phyloP scores from a whole-genome alignment of 1,140 invertebrate species.

The Diorhabda carinulata region DNA sequence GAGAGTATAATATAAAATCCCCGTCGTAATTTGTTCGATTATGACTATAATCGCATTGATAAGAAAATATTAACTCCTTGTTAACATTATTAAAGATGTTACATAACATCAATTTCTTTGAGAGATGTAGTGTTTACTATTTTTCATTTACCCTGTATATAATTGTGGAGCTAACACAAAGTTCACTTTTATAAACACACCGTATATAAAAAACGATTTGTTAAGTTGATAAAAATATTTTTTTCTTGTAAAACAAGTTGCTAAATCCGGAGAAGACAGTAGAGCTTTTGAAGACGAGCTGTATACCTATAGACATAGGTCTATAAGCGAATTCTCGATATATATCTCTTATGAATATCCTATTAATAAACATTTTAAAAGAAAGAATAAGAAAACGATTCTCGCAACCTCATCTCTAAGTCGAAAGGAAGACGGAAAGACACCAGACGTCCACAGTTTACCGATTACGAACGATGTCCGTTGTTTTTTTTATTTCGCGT shows the following conservation, averaged over 20 bases:
- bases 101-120: too few species aligned
- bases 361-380: conserved; percentile 15
- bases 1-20: too few species aligned
- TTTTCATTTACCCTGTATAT: too few species aligned
- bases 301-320: neutral
- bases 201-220: too few species aligned
- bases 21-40: too few species aligned
- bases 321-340: conserved; percentile 6
- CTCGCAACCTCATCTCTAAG: neutral
- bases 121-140: too few species aligned
- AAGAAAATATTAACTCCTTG: too few species aligned
- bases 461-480: neutral
- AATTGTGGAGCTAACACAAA: too few species aligned
- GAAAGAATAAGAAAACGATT: conserved; percentile 8
- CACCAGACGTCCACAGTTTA: conserved; percentile 13
- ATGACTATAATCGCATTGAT: too few species aligned
- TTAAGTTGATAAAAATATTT: too few species aligned
- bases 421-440: conserved; percentile 16
- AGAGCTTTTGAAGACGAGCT: neutral
- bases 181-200: too few species aligned
- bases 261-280: neutral
- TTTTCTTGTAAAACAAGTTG: neutral
- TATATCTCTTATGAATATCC: conserved; percentile 15
- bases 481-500: conserved; percentile 13
- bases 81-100: too few species aligned